Evolutionary conservation across 1,140 invertebrate species (phyloP).

Genomic region (Drosophila seguyi): DNA sequence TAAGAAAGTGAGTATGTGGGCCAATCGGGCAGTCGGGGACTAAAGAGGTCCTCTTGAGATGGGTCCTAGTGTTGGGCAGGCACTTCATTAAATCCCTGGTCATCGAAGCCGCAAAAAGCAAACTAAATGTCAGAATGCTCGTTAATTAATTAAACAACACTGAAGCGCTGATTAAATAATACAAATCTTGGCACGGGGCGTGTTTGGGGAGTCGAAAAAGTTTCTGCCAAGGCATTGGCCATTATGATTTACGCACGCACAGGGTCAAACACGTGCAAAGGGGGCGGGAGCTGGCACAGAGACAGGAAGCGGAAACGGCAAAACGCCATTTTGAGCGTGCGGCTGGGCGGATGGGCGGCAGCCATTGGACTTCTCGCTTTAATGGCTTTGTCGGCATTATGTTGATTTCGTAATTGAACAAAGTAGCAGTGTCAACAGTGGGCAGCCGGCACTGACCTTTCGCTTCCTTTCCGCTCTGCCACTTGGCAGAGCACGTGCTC

Average conservation of each 20-base stretch:
- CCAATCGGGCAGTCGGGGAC: neutral
- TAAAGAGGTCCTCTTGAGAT: neutral
- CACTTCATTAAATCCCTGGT: conserved; percentile 71
- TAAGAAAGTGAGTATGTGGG: conserved; percentile 92
- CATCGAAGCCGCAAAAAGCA: conserved; percentile 64
- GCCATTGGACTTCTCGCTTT: conserved; percentile 58
- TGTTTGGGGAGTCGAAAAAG: conserved; percentile 35
- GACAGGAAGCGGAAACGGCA: conserved; percentile 52
- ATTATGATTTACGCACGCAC: conserved; percentile 81
- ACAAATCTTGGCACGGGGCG: conserved; percentile 71
- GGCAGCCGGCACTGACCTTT: conserved; percentile 62
- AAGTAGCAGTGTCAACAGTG: conserved; percentile 75
- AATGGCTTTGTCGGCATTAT: conserved; percentile 82
- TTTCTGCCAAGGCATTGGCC: conserved; percentile 45
- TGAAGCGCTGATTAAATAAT: conserved; percentile 77
- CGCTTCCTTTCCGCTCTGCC: conserved; percentile 16
- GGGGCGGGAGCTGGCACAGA: neutral
- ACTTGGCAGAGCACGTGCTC: conserved; percentile 60
- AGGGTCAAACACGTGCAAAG: conserved; percentile 47
- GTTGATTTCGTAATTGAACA: conserved; percentile 83
- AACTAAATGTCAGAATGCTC: conserved; percentile 68
- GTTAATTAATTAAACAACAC: conserved; percentile 77
- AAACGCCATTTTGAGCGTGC: conserved; percentile 57
- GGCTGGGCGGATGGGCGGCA: conserved; percentile 17
- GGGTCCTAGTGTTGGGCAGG: conserved; percentile 8